A percentile compares a stretch with the other conserved stretches of the same genome.
phyloP scores from a whole-genome alignment of 2,797 vertebrate genomes.

The Ctenopoma kingsleyae region DNA sequence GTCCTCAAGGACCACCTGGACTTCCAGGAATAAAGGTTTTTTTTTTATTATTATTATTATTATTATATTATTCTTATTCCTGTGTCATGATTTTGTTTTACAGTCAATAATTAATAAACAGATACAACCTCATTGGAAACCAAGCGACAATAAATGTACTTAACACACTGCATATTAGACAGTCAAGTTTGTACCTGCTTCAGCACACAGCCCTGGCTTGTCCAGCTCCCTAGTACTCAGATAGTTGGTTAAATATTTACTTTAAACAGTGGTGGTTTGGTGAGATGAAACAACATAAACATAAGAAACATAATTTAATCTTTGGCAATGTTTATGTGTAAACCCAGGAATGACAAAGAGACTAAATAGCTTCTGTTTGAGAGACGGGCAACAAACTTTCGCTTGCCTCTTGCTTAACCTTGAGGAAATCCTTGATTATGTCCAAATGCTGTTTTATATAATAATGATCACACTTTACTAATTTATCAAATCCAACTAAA shows the following conservation, averaged over 20 bases:
- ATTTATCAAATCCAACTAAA: constrained; percentile 22
- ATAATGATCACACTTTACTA: constrained; percentile 29
- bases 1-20: constrained; percentile 92
- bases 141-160: background rate
- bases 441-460: constrained; percentile 10
- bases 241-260: constrained; percentile 47
- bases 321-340: constrained; percentile 16
- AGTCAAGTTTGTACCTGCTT: constrained; percentile 1
- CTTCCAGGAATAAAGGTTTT: constrained; percentile 90
- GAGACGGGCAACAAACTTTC: constrained; percentile 4
- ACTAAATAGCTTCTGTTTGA: background rate
- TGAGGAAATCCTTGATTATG: constrained; percentile 4
- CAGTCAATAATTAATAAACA: background rate
- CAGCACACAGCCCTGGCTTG: background rate
- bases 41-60: too few relatives aligned
- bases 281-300: constrained; percentile 21
- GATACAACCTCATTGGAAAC: background rate
- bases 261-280: constrained; percentile 28
- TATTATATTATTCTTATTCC: constrained; percentile 1
- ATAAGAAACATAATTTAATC: constrained; percentile 21
- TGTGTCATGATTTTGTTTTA: background rate
- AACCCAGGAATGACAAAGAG: constrained; percentile 27
- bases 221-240: constrained; percentile 1
- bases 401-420: constrained; percentile 1
- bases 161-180: background rate